Conservation (phyloP, 2,797 vertebrate genomes). For the Phrynocephalus guinanensis region DNA sequence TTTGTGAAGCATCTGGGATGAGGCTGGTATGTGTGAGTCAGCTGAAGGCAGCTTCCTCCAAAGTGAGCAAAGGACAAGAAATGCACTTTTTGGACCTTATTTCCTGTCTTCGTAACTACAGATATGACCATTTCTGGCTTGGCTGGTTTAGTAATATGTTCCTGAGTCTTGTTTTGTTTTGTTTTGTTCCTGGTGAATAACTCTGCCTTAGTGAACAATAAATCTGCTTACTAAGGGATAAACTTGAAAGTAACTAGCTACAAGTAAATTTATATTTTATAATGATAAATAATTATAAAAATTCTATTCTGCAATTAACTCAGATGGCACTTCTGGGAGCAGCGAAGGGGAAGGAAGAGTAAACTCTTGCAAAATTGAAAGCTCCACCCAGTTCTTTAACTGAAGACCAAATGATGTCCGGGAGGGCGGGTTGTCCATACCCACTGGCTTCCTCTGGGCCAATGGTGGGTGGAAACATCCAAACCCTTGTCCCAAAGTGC, state of each 20-base stretch:
- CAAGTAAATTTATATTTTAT: not conserved
- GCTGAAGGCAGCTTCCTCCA: conserved; percentile 2
- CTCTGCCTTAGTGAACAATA: not conserved
- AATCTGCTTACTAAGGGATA: not conserved
- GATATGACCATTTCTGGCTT: conserved; percentile 5
- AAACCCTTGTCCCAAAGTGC: not conserved
- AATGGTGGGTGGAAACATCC: not conserved
- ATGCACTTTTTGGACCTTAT: not conserved
- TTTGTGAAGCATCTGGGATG: not conserved
- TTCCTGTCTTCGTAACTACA: conserved; percentile 27
- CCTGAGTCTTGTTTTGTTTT: not conserved
- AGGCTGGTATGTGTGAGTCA: conserved; percentile 8
- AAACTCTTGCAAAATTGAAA: too few species aligned
- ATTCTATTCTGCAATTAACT: not conserved
- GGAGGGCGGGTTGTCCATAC: too few species aligned
- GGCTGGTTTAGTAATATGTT: not conserved
- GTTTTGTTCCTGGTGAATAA: not conserved
- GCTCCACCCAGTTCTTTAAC: too few species aligned
- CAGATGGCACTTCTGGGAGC: too few species aligned
- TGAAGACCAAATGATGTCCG: not conserved
- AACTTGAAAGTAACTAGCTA: not conserved
- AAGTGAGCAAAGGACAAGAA: conserved; percentile 33
- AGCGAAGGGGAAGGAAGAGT: too few species aligned
- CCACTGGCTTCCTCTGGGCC: not conserved
- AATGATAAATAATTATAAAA: too few species aligned